phyloP scores from a whole-genome alignment of 2,888 invertebrate species.

The Globia sparganii region DNA sequence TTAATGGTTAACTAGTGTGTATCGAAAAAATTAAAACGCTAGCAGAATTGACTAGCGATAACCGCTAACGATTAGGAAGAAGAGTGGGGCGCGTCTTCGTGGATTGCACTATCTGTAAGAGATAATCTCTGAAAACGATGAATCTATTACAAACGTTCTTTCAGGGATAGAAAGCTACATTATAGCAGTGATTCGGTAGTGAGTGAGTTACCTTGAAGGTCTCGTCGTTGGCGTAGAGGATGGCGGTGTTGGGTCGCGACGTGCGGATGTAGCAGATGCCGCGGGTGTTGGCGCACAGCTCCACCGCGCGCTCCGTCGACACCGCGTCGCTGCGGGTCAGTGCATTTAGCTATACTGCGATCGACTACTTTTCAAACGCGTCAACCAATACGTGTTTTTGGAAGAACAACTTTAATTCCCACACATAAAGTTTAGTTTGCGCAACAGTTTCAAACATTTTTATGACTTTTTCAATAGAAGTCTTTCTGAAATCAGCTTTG shows the following conservation, averaged over 20 bases:
- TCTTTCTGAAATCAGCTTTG: background rate
- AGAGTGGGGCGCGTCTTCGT: no score
- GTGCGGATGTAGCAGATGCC: constrained; percentile 99
- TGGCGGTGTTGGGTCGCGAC: constrained; percentile 96
- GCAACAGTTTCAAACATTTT: background rate
- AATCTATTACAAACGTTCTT: background rate
- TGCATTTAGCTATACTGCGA: background rate
- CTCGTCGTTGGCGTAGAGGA: constrained; percentile 96
- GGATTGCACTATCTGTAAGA: no score
- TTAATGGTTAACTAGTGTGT: no score
- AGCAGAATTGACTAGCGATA: no score
- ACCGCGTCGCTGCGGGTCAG: constrained; percentile 94
- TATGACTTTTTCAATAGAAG: background rate
- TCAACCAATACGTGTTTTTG: no score
- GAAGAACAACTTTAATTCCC: no score
- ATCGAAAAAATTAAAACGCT: no score
- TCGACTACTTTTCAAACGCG: background rate
- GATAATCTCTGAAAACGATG: background rate
- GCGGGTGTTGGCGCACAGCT: constrained; percentile 98
- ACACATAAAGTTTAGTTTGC: background rate
- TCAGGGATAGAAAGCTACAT: background rate
- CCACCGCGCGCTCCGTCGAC: constrained; percentile 97
- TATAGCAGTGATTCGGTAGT: background rate
- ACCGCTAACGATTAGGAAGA: no score
- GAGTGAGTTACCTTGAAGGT: constrained; percentile 91